Evolutionary conservation across 2,888 invertebrate species (phyloP), one percentile per base, ranked within the genome.

Genomic region (Oligia latruncula): DNA sequence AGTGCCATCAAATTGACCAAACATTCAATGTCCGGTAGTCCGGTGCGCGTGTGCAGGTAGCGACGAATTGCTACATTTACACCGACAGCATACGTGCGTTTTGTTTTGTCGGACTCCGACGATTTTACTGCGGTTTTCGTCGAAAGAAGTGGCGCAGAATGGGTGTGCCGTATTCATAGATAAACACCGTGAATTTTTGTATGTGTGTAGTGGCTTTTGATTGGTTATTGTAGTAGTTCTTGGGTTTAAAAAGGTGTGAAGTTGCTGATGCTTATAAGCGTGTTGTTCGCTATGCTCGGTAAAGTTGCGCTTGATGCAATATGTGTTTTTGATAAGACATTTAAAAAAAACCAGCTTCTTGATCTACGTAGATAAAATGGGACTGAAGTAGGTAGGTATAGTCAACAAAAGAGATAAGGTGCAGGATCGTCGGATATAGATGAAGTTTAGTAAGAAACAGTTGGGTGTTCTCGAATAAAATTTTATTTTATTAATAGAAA

Each of bases 1-100:
- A 92, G 83, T 88, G 84, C 75, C 75, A 68, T 84, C 76, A 90
- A 92, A 92, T 92, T 92, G 92, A 92, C 92, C 92, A 91, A 93
- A 93, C 92, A 92, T 91, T 92, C 88, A 92, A 92, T 92, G 90
- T 90, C 90, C 91, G 89, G 84, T 40, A 49, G 71, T 71, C 40
- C 55, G 23, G 74, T 52, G 72, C 76, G 70, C 76, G 81, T 64
- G 66, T 82, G 80, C 86, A 90, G 84, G 84, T 88, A 85, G 83
- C 80, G 80, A 88, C 87, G 84, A 88, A 90, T 90, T 86, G 89
- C 89, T 88, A 87, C 90, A 89, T 90, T 91, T 90, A 89, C 90
- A 89, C 90, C 87, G 87, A 86, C 85, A 84, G 86, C 65, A 85
- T 83, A 86, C 85, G 81, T 74, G 64, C 43, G 85, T 86, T 89